These are phyloP conservation scores for Homarus americanus DNA, from an alignment of 1,140 invertebrate genomes.

Conservation along the genomic window DNA sequence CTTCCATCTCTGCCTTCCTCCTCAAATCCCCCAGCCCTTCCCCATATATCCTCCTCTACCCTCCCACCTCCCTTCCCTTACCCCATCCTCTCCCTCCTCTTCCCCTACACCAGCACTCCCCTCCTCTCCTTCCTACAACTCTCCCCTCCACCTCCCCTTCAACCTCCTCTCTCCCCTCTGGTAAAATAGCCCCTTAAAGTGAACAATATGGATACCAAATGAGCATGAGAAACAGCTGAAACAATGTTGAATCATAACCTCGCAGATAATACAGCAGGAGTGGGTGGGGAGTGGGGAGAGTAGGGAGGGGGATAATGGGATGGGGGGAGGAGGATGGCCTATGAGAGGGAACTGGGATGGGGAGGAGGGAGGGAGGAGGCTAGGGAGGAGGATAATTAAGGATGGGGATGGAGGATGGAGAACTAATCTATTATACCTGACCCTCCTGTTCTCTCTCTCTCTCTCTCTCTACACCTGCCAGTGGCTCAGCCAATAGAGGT, in stretches of 20 bases:
- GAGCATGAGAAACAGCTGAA: background rate
- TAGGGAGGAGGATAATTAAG: background rate
- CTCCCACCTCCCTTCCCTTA: too few species aligned
- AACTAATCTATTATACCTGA: background rate
- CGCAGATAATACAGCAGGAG: background rate
- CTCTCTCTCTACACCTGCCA: slow-evolving; percentile 24
- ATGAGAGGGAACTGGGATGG: background rate
- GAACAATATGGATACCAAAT: background rate
- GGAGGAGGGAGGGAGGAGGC: background rate
- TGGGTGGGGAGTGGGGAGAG: background rate
- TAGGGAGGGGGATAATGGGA: background rate
- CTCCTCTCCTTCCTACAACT: background rate
- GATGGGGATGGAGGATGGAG: background rate
- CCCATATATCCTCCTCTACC: too few species aligned
- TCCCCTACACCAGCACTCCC: too few species aligned
- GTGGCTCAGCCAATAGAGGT: slow-evolving; percentile 24
- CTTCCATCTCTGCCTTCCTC: too few species aligned
- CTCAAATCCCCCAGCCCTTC: too few species aligned
- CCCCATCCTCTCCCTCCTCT: too few species aligned
- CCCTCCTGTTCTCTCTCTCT: background rate
- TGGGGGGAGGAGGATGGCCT: background rate
- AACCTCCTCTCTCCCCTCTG: background rate
- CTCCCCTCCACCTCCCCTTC: background rate
- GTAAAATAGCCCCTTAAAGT: background rate
- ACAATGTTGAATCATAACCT: background rate